Base-by-base conservation (phyloP, 2,888 invertebrate genomes). In the Callyntrura sp. region DNA sequence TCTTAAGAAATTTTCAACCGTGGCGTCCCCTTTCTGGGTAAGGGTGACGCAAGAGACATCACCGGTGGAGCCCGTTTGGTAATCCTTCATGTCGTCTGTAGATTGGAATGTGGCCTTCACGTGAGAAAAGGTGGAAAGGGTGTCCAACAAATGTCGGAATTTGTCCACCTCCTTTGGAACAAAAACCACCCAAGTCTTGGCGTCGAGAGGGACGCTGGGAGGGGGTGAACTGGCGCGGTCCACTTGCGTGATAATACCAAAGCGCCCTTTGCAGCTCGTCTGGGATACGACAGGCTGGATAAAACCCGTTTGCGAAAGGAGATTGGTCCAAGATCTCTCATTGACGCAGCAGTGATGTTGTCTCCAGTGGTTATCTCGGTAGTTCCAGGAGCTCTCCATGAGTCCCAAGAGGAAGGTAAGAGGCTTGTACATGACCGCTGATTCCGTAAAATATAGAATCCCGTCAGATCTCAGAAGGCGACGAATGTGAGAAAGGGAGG, bases 351-450 rank as follows among this genome's bases (percentile, higher is more conserved):
- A 55, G 28, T 89, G 73, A 20, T 62, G 68, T 12, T 78, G 85
- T 23, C 89, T 60, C 23, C 62, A 28, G 4, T 85, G 35, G 8
- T 25, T 48, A 65, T 89, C 89, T 8, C 85, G 14, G 43, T 85
- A 89, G n/a, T 76, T 28, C 89, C 89, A 89, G 84, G 60, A 88
- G 0, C 89, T 85, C 23, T 89, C 89, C 78, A 89, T 12, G 5
- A 73, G 43, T 20, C 89, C 89, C 48, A 85, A 89, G 0, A 85
- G 6, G 17, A 70, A 70, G 0, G 65, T 88, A 12, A 68, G 14
- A 23, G 43, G 48, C 11, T 28, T 8, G 14, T 43, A 14, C 0
- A 55, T 23, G 14, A 17, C 23, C 0, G 70, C n/a, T 0, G 85
- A 70, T 51, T 90, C 90, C 0, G 57, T 28, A 8, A 91, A 55